These are phyloP conservation scores for Caenorhabditis briggsae DNA, from an alignment of 1,140 invertebrate species.

Conservation along the genomic window DNA sequence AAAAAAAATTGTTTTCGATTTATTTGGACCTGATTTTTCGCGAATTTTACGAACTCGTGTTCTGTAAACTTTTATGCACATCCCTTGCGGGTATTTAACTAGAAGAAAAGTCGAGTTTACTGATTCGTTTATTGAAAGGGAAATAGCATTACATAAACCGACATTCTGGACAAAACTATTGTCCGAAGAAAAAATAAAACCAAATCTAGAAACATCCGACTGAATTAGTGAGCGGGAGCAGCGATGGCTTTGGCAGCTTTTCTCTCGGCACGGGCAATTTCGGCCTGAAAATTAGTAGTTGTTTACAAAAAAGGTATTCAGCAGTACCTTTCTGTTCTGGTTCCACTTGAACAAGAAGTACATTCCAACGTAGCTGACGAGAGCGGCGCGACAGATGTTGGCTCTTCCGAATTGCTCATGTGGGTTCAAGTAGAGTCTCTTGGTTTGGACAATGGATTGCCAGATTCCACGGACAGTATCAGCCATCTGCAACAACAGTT, in stretches of 20 bases:
- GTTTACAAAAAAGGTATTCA: conserved; percentile 4
- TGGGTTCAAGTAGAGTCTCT: conserved; percentile 70
- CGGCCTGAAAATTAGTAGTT: conserved; percentile 23
- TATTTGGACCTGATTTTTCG: no score
- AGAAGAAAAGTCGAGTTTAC: background rate
- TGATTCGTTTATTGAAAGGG: conserved; percentile 37
- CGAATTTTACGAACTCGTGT: no score
- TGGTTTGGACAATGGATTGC: conserved; percentile 69
- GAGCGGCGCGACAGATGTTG: conserved; percentile 71
- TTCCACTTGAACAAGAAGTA: conserved; percentile 72
- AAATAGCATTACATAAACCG: conserved; percentile 51
- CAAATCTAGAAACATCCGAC: conserved; percentile 8
- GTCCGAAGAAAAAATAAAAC: conserved; percentile 26
- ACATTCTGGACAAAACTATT: conserved; percentile 27
- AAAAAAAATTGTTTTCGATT: no score
- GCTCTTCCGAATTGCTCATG: conserved; percentile 72
- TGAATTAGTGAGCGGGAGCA: conserved; percentile 34
- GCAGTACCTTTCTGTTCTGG: conserved; percentile 62
- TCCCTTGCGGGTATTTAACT: no score
- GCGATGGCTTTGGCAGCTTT: conserved; percentile 30
- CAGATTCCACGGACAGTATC: conserved; percentile 69
- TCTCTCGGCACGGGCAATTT: conserved; percentile 46
- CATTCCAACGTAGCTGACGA: conserved; percentile 70
- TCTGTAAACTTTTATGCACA: no score
- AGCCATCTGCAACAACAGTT: conserved; percentile 34